phyloP scores from a whole-genome alignment of 2,888 invertebrate species.

The Lamellibrachia satsuma region DNA sequence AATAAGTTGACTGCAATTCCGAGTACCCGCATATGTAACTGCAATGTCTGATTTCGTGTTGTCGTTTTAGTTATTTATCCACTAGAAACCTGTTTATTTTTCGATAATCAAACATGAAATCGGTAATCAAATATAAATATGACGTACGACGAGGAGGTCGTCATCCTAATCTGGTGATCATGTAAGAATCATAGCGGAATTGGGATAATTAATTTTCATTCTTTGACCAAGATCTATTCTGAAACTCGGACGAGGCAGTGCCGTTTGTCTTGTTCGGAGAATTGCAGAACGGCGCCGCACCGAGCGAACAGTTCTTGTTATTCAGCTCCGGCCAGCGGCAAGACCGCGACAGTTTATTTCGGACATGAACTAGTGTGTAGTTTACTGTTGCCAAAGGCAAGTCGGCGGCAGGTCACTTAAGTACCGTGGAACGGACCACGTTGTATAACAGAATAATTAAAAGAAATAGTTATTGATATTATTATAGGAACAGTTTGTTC shows the following conservation, averaged over 20 bases:
- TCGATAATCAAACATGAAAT: neutral
- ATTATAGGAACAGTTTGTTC: neutral
- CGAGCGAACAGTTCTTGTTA: neutral
- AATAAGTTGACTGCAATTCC: neutral
- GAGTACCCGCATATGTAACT: neutral
- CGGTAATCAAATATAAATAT: neutral
- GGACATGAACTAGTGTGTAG: neutral
- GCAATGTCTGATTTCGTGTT: neutral
- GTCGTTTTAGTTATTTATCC: neutral
- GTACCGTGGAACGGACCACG: neutral
- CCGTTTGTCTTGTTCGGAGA: neutral
- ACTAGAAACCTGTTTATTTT: too few relatives aligned
- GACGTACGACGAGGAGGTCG: neutral
- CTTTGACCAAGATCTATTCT: neutral
- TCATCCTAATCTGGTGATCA: neutral
- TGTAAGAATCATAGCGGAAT: neutral
- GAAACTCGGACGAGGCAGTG: neutral
- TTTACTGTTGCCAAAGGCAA: neutral
- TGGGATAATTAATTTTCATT: neutral
- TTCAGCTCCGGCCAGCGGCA: neutral
- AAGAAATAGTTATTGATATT: neutral
- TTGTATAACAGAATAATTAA: neutral
- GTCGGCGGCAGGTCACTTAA: neutral
- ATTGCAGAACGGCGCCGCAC: neutral
- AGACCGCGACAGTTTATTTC: neutral